These are phyloP conservation scores for Chaenogobius annularis DNA, from an alignment of 2,113 vertebrate species.

Conservation along the genomic window DNA sequence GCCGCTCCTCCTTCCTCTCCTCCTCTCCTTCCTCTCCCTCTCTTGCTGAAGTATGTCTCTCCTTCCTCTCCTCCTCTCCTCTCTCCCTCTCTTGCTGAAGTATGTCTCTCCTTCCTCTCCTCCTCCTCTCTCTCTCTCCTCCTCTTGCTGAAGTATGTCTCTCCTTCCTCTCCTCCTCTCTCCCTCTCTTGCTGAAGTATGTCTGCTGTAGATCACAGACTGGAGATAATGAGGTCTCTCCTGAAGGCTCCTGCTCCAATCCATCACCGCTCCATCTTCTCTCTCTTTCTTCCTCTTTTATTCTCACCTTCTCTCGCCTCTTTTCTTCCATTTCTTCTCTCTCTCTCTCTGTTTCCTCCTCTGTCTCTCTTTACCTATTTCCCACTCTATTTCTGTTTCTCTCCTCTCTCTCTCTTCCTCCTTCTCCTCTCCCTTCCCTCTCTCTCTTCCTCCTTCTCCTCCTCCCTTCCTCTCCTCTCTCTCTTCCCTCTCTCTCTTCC, in stretches of 20 bases:
- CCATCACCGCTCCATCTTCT: slow-evolving; percentile 30
- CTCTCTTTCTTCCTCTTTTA: background rate
- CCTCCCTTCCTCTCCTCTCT: too few relatives aligned
- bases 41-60: background rate
- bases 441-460: too few relatives aligned
- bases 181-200: slow-evolving; percentile 14
- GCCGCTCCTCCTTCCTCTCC: background rate
- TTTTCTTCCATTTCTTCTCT: background rate
- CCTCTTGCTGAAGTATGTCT: background rate
- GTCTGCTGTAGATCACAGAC: slow-evolving; percentile 51
- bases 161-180: too few relatives aligned
- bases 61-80: background rate
- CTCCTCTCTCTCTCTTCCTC: too few relatives aligned
- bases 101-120: background rate
- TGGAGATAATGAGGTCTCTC: slow-evolving; percentile 41
- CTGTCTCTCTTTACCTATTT: background rate
- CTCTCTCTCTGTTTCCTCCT: too few relatives aligned
- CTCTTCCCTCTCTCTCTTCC: too few relatives aligned
- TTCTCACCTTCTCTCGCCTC: background rate
- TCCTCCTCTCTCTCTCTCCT: too few relatives aligned
- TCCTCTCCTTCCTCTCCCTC: too few relatives aligned
- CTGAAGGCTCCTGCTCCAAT: slow-evolving; percentile 59
- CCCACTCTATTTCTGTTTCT: background rate
- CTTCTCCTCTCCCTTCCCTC: too few relatives aligned
- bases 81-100: too few relatives aligned